Evolutionary conservation across 2,113 vertebrate genomes (phyloP).

Genomic region (Hemiprocne comata): DNA sequence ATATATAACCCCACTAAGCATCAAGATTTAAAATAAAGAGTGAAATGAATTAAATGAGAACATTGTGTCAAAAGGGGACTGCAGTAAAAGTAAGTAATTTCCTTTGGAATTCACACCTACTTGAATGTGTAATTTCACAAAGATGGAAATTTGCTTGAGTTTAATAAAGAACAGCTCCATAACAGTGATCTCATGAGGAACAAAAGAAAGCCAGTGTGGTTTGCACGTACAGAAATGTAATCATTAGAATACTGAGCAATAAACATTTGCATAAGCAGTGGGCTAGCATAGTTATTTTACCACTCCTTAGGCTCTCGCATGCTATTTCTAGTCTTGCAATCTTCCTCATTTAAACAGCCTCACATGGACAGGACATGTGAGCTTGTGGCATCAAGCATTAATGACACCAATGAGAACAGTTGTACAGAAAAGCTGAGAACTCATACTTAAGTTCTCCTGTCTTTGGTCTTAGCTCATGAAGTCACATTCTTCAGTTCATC

Average conservation of each 20-base stretch:
- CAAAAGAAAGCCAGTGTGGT: neutral
- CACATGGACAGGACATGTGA: neutral
- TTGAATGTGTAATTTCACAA: slow-evolving; percentile 26
- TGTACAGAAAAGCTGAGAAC: neutral
- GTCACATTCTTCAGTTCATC: neutral
- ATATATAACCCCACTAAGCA: neutral
- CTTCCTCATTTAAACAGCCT: neutral
- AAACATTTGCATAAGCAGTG: neutral
- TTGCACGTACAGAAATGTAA: neutral
- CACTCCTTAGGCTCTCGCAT: neutral
- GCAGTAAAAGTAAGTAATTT: slow-evolving; percentile 5
- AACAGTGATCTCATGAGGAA: neutral
- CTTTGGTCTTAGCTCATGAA: neutral
- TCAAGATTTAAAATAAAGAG: slow-evolving; percentile 26
- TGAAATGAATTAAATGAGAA: slow-evolving; percentile 41
- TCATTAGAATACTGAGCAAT: neutral
- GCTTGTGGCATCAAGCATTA: neutral
- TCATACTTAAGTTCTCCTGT: neutral
- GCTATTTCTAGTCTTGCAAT: neutral
- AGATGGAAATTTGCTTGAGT: neutral
- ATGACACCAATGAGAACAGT: neutral
- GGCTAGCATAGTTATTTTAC: neutral
- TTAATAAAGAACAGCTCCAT: neutral
- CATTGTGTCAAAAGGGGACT: slow-evolving; percentile 33
- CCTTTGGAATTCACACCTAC: slow-evolving; percentile 47